Evolutionary conservation across 1,140 invertebrate genomes (phyloP), one percentile per base, ranked within the genome.

Genomic region (Chrysoperla carnea): DNA sequence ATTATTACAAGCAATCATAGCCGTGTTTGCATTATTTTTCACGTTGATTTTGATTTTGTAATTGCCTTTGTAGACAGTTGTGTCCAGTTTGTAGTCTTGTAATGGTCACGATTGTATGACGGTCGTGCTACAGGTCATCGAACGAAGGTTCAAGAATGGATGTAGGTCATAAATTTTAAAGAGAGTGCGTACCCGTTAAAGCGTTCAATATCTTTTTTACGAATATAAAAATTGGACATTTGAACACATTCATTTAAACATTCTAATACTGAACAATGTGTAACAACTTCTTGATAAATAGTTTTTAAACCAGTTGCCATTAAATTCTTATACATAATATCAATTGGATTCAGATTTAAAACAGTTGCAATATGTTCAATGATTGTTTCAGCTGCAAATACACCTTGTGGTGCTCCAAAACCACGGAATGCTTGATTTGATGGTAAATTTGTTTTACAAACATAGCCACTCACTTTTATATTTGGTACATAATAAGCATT

Each of bases 351-450:
- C 51, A 67, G 64, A 6, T 62, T 57, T 29, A 83, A 59, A 45
- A 60, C 61, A 37, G 64, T 61, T 8, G 81, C 77, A 15, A 84
- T 60, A 46, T 78, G 65, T 47, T 72, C 64, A 17, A 83, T 68
- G 45, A 81, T 68, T 28, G 59, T 66, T 59, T 85, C 82, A 15
- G 67, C 66, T 23, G 71, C 64, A 45, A 83, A 69, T 78, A 83
- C 82, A n/a, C 72, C 78, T 54, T 84, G 76, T 1, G 81, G 81
- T 5, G 70, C 78, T 12, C 81, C 80, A 54, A 84, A 83, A 15
- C 80, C 81, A 56, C 81, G 59, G 48, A 84, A 84, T 35, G 81
- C 81, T 0, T 81, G 84, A 53, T 83, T 85, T 0, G 80, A 78
- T 5, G 78, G 69, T 36, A 80, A 52, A 63, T 84, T 81, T 0